Percentiles rank a stretch among this genome's conserved stretches.
These are phyloP conservation scores for Nymphalis urticae DNA, from an alignment of 2,888 invertebrate species.

Conservation along the genomic window DNA sequence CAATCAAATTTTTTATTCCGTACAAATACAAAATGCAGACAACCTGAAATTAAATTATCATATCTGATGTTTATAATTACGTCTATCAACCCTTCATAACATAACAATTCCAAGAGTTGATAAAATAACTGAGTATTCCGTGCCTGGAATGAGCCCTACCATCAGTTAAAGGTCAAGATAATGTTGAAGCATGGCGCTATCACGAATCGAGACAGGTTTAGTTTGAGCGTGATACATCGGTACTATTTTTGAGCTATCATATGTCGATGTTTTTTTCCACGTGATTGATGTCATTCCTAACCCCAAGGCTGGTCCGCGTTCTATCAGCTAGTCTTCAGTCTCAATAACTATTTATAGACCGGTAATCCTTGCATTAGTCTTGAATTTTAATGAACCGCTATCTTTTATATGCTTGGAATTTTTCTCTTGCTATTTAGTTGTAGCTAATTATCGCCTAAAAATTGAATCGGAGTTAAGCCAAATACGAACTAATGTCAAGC, in stretches of 20 bases:
- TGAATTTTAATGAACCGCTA: slow-evolving; percentile 22
- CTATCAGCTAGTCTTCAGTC: slow-evolving; percentile 6
- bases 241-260: slow-evolving; percentile 38
- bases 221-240: slow-evolving; percentile 38
- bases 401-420: slow-evolving; percentile 17
- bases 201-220: background rate
- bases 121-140: no score
- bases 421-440: slow-evolving; percentile 13
- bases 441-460: slow-evolving; percentile 18
- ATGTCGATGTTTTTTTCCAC: slow-evolving; percentile 5
- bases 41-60: no score
- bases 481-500: slow-evolving; percentile 11
- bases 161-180: slow-evolving; percentile 1
- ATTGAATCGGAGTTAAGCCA: slow-evolving; percentile 8
- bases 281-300: slow-evolving; percentile 29
- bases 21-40: no score
- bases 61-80: background rate
- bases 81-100: background rate
- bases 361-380: slow-evolving; percentile 34
- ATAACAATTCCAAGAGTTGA: background rate
- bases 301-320: slow-evolving; percentile 12
- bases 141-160: no score
- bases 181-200: background rate
- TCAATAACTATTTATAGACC: slow-evolving; percentile 25
- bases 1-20: no score